A percentile compares a stretch with the other conserved stretches of the same genome.
Evolutionary conservation across 2,113 vertebrate species (phyloP).

Genomic region (Entelurus aequoreus): DNA sequence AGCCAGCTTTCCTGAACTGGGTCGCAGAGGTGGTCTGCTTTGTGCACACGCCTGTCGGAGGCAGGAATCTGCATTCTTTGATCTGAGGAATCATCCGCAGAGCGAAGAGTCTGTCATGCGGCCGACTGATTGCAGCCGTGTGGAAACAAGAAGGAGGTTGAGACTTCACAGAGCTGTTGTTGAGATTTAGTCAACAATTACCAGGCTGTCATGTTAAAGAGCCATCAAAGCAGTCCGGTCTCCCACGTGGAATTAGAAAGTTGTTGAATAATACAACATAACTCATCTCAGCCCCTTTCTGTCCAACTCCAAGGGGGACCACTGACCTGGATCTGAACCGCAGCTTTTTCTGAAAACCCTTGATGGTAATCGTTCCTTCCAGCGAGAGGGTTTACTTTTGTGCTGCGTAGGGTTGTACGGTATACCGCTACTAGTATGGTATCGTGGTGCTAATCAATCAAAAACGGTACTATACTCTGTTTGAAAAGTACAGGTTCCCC

Average conservation of each 20-base stretch:
- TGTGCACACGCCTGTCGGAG: constrained; percentile 50
- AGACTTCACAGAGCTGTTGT: constrained; percentile 40
- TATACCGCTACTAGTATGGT: too few species aligned
- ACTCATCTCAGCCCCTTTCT: constrained; percentile 27
- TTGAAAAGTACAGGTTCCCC: too few species aligned
- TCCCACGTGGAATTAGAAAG: constrained; percentile 35
- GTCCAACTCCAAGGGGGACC: constrained; percentile 18
- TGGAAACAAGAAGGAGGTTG: constrained; percentile 27
- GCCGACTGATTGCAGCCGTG: constrained; percentile 39
- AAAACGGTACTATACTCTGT: too few species aligned
- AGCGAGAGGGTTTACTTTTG: background rate
- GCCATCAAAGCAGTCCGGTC: constrained; percentile 43
- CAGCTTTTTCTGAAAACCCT: constrained; percentile 2
- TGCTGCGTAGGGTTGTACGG: background rate
- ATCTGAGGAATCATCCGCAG: constrained; percentile 63
- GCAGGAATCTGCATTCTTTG: constrained; percentile 60
- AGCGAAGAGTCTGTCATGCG: constrained; percentile 53
- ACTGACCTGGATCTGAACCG: constrained; percentile 14
- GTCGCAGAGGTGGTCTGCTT: constrained; percentile 45
- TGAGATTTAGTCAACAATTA: constrained; percentile 53
- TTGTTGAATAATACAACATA: constrained; percentile 42
- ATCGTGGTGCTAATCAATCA: too few species aligned
- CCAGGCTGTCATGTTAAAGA: constrained; percentile 46
- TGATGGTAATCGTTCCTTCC: background rate
- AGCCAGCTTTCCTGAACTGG: constrained; percentile 55